These are phyloP conservation scores for Nymphalis polychloros DNA, from an alignment of 2,888 invertebrate species.

Conservation along the genomic window DNA sequence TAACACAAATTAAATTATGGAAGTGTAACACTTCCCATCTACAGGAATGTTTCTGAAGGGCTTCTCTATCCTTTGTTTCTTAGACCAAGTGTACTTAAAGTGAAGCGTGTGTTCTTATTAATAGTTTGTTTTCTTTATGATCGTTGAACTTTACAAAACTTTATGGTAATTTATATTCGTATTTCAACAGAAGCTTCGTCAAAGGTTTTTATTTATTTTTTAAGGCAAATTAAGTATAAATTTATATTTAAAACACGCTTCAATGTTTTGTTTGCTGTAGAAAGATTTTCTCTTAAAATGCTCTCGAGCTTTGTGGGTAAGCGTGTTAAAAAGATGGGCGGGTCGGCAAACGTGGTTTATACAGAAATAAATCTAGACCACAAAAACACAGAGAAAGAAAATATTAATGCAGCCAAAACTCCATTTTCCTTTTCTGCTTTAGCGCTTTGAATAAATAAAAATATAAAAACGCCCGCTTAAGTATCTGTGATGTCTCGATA, in stretches of 20 bases:
- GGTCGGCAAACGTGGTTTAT: constrained; percentile 33
- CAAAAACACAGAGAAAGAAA: constrained; percentile 28
- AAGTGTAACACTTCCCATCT: background rate
- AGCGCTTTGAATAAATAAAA: constrained; percentile 14
- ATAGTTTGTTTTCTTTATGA: no score
- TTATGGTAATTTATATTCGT: background rate
- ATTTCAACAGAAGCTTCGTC: background rate
- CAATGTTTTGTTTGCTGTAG: constrained; percentile 27
- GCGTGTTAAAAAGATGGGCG: constrained; percentile 39
- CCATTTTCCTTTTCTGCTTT: constrained; percentile 17
- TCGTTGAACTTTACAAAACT: no score
- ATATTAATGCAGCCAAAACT: constrained; percentile 30
- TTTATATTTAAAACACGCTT: constrained; percentile 4
- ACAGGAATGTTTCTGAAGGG: no score
- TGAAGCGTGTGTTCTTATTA: no score
- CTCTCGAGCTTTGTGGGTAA: constrained; percentile 35
- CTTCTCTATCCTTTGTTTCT: no score
- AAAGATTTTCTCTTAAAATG: constrained; percentile 32
- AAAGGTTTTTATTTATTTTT: background rate
- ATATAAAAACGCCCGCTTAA: background rate
- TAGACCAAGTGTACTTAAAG: no score
- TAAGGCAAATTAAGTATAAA: background rate
- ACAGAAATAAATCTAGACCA: constrained; percentile 30
- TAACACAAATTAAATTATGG: background rate
- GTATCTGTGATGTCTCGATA: background rate